Evolutionary conservation across 2,113 vertebrate genomes (phyloP).

Genomic region (Serilophus lunatus): DNA sequence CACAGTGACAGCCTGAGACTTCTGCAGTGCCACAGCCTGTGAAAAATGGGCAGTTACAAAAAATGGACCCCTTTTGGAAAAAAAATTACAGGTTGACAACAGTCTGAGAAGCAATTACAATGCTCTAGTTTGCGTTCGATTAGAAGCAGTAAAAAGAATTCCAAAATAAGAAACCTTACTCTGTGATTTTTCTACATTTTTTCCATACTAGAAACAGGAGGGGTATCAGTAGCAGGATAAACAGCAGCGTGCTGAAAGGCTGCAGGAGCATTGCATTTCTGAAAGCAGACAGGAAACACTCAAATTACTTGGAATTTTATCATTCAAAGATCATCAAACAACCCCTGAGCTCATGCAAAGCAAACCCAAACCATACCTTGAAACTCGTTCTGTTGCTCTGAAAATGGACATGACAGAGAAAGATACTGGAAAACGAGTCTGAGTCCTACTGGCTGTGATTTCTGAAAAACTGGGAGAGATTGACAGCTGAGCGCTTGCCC

Average conservation of each 20-base stretch:
- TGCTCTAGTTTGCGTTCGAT: not conserved
- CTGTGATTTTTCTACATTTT: not conserved
- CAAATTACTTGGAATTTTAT: not conserved
- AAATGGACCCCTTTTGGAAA: not conserved
- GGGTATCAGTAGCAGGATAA: not conserved
- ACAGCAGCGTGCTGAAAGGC: not conserved
- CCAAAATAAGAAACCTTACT: not conserved
- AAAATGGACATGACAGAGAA: not conserved
- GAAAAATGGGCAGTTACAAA: not conserved
- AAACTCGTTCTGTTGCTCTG: not conserved
- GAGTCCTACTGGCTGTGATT: not conserved
- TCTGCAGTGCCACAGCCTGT: not conserved
- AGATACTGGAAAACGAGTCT: not conserved
- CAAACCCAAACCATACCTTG: not conserved
- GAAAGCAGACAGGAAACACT: not conserved
- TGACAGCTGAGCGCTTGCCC: not conserved
- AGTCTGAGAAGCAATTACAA: not conserved
- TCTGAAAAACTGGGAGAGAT: not conserved
- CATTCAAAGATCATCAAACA: not conserved
- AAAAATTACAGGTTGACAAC: not conserved
- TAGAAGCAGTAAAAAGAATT: not conserved
- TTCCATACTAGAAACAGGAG: not conserved
- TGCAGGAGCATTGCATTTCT: not conserved
- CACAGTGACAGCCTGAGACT: not conserved
- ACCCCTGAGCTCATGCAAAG: not conserved